A percentile compares a stretch with the other conserved stretches of the same genome.
phyloP scores from a whole-genome alignment of 2,113 vertebrate species.

The Limnothrissa miodon region DNA sequence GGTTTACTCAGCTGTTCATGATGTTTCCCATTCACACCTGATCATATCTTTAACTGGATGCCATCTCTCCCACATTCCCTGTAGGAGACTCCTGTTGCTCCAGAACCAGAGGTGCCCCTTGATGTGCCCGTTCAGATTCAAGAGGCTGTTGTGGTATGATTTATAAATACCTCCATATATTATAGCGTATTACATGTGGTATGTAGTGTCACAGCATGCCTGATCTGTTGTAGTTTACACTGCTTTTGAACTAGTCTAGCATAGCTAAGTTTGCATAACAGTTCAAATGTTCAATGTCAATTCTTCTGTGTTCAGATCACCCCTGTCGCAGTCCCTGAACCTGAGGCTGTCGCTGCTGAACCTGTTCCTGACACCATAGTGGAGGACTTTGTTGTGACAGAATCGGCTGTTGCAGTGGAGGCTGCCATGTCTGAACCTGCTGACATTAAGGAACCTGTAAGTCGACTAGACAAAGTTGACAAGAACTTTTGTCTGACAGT shows the following conservation, averaged over 20 bases:
- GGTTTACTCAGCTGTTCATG: neutral
- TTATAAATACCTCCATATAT: neutral
- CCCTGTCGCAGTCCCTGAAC: neutral
- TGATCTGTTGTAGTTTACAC: too few species aligned
- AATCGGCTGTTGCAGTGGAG: constrained; percentile 21
- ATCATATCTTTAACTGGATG: neutral
- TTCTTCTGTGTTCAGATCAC: neutral
- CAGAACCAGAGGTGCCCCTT: neutral
- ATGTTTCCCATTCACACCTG: neutral
- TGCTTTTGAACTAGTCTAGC: neutral
- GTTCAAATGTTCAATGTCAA: neutral
- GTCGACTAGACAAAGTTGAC: too few species aligned
- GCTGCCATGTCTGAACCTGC: constrained; percentile 23
- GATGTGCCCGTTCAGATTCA: constrained; percentile 7
- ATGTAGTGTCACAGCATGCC: too few species aligned
- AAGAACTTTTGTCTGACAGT: too few species aligned
- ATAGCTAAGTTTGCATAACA: neutral
- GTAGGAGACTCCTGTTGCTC: neutral
- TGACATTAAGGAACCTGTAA: constrained; percentile 26
- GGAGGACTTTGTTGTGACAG: constrained; percentile 26
- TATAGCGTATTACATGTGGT: too few species aligned
- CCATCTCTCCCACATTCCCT: neutral
- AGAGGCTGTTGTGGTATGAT: neutral
- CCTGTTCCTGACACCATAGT: constrained; percentile 17
- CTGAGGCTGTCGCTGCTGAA: neutral